Evolutionary conservation across 2,888 invertebrate species (phyloP).

Genomic region (Pandemis cinnamomeana): DNA sequence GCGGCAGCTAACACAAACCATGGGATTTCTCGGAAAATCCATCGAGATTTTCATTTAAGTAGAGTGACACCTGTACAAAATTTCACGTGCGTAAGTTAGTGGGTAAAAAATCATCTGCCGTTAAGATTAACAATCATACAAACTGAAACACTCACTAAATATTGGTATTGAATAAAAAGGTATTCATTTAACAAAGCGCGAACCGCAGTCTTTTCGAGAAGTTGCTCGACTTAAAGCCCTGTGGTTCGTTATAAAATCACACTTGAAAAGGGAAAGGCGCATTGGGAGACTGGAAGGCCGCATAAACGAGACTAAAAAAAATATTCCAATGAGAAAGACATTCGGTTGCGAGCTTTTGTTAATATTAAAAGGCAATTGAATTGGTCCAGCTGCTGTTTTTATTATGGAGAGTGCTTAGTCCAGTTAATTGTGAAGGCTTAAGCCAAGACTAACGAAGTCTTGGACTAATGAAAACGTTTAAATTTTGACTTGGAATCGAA

Average conservation of each 20-base stretch:
- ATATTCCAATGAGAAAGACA: conserved; percentile 2
- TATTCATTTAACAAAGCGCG: background rate
- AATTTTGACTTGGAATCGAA: too few species aligned
- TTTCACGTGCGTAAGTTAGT: too few species aligned
- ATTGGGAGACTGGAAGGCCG: background rate
- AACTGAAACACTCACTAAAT: too few species aligned
- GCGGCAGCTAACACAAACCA: too few species aligned
- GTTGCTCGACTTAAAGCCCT: conserved; percentile 9
- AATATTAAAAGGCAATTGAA: conserved; percentile 1
- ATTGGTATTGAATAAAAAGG: background rate
- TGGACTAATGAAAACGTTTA: too few species aligned
- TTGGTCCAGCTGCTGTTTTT: background rate
- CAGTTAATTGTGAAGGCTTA: conserved; percentile 8
- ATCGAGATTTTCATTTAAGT: too few species aligned
- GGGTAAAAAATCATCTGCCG: too few species aligned
- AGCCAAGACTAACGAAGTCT: too few species aligned
- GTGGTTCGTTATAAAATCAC: conserved; percentile 21
- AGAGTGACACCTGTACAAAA: too few species aligned
- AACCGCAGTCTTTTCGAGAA: conserved; percentile 18
- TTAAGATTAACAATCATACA: too few species aligned
- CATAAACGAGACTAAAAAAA: conserved; percentile 3
- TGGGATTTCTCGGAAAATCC: too few species aligned
- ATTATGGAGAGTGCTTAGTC: conserved; percentile 14
- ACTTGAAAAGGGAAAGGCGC: conserved; percentile 4
- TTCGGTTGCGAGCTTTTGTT: conserved; percentile 7